Percentiles rank a stretch among this genome's conserved stretches.
Conservation (phyloP, 2,888 invertebrate genomes). For the Meandrusa payeni region DNA sequence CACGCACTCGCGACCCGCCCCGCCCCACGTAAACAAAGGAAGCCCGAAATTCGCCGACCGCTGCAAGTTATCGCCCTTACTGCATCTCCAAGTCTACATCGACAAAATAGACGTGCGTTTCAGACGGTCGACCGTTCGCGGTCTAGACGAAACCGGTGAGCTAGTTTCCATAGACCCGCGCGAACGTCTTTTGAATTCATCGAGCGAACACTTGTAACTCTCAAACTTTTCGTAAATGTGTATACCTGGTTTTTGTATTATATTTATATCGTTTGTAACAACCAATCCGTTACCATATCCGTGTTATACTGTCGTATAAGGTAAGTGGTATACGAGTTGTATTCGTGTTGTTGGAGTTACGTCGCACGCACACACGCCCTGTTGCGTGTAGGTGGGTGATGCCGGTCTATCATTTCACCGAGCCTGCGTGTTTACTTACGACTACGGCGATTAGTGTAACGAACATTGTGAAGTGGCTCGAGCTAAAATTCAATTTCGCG, state of each 20-base stretch:
- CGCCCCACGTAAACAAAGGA: slow-evolving; percentile 77
- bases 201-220: slow-evolving; percentile 27
- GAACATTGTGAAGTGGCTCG: slow-evolving; percentile 37
- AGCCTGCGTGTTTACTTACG: slow-evolving; percentile 34
- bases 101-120: neutral
- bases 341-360: slow-evolving; percentile 8
- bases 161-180: slow-evolving; percentile 19
- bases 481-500: slow-evolving; percentile 41
- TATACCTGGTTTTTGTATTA: slow-evolving; percentile 4
- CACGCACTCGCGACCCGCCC: slow-evolving; percentile 61
- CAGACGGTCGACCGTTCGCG: neutral
- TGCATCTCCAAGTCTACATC: neutral
- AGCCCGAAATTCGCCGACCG: slow-evolving; percentile 58
- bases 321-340: slow-evolving; percentile 7
- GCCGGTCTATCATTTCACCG: slow-evolving; percentile 15
- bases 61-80: slow-evolving; percentile 16
- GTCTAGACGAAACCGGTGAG: neutral
- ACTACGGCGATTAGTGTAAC: slow-evolving; percentile 23
- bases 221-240: slow-evolving; percentile 19
- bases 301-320: slow-evolving; percentile 6
- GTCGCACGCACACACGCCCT: slow-evolving; percentile 20
- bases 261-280: neutral
- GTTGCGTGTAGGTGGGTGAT: slow-evolving; percentile 20
- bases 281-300: neutral
- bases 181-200: slow-evolving; percentile 17